phyloP scores from a whole-genome alignment of 2,797 vertebrate species.

The Alauda arvensis region DNA sequence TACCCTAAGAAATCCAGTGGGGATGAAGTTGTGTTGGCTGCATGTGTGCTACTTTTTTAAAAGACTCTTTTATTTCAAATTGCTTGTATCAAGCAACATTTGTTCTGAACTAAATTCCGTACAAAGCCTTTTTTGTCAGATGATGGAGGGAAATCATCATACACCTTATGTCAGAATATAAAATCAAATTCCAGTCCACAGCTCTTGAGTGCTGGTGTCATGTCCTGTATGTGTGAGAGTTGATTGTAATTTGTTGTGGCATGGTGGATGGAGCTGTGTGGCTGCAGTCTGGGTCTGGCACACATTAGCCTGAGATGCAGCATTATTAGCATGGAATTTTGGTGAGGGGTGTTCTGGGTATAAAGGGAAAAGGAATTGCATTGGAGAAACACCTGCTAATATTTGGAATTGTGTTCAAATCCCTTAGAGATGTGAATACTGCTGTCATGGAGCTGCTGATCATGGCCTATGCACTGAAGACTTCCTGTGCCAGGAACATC shows the following conservation, averaged over 20 bases:
- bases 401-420: neutral
- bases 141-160: neutral
- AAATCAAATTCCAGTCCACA: neutral
- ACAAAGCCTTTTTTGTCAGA: neutral
- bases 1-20: neutral
- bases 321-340: neutral
- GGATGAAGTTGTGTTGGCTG: neutral
- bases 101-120: neutral
- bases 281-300: neutral
- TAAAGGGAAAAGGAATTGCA: neutral
- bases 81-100: neutral
- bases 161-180: neutral
- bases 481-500: constrained; percentile 94
- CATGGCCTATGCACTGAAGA: constrained; percentile 96
- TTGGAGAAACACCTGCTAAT: neutral
- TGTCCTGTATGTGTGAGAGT: neutral
- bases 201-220: neutral
- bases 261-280: neutral
- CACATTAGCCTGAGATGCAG: neutral
- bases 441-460: constrained; percentile 97
- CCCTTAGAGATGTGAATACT: constrained; percentile 91
- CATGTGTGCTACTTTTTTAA: neutral
- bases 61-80: neutral
- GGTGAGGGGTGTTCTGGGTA: neutral
- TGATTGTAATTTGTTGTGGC: neutral